phyloP scores from a whole-genome alignment of 2,797 vertebrate genomes.

The Nasua narica region DNA sequence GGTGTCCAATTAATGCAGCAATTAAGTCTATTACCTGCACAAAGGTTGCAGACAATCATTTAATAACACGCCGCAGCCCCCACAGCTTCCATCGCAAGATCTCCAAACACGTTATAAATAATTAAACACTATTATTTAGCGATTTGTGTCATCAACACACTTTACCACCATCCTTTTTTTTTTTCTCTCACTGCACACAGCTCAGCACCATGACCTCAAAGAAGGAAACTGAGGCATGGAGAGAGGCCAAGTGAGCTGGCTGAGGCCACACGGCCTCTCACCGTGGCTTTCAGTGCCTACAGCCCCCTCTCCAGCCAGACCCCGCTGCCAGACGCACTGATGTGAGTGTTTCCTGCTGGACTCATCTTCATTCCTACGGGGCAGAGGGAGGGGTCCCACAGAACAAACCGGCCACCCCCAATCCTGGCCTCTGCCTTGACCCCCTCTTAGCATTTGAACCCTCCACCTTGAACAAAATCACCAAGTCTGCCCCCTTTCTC shows the following conservation, averaged over 20 bases:
- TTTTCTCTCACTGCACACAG: neutral
- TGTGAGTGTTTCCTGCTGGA: neutral
- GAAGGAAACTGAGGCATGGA: slow-evolving; percentile 14
- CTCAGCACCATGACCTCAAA: neutral
- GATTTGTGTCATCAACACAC: slow-evolving; percentile 61
- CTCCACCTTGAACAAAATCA: slow-evolving; percentile 71
- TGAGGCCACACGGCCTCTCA: neutral
- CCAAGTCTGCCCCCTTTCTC: slow-evolving; percentile 66
- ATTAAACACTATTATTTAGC: slow-evolving; percentile 70
- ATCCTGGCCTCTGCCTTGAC: slow-evolving; percentile 70
- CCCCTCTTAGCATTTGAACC: slow-evolving; percentile 62
- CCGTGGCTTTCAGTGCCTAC: neutral
- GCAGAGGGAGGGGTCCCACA: neutral
- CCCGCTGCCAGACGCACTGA: neutral
- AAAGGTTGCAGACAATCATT: slow-evolving; percentile 56
- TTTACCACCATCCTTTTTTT: neutral
- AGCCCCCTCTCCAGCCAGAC: neutral
- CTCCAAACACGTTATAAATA: slow-evolving; percentile 60
- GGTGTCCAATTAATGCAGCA: slow-evolving; percentile 46
- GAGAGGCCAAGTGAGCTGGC: neutral
- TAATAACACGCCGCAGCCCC: slow-evolving; percentile 42
- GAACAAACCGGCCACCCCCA: slow-evolving; percentile 72
- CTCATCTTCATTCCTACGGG: neutral
- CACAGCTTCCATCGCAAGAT: slow-evolving; percentile 60
- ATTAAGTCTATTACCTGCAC: slow-evolving; percentile 69